phyloP scores from a whole-genome alignment of 2,797 vertebrate species.

The Dromococcyx pavoninus region DNA sequence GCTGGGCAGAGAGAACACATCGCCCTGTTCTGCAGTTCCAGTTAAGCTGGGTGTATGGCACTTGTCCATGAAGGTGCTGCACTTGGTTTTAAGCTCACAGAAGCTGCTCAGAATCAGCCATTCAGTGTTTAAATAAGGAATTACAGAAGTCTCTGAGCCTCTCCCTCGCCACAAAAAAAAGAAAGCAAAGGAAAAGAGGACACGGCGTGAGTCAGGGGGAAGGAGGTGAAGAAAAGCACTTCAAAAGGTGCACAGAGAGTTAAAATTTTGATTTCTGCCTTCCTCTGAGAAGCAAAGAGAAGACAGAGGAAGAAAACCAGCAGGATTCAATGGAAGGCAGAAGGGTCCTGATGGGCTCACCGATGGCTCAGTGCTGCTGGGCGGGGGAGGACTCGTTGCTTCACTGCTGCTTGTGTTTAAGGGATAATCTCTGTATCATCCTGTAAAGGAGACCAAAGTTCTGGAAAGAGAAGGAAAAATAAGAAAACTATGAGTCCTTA shows the following conservation, averaged over 20 bases:
- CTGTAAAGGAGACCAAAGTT: slow-evolving; percentile 92
- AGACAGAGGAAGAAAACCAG: not conserved
- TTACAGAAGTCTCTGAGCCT: not conserved
- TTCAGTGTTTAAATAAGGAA: not conserved
- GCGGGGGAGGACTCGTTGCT: not conserved
- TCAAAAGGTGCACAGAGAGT: slow-evolving; percentile 17
- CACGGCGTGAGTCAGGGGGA: not conserved
- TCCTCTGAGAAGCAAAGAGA: slow-evolving; percentile 17
- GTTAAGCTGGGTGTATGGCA: not conserved
- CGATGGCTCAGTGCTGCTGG: slow-evolving; percentile 49
- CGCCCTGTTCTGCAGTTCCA: not conserved
- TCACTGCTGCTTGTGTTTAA: slow-evolving; percentile 91
- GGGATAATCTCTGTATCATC: slow-evolving; percentile 86
- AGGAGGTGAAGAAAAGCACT: slow-evolving; percentile 29
- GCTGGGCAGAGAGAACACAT: not conserved
- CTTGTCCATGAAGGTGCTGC: not conserved
- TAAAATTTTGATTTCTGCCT: slow-evolving; percentile 28
- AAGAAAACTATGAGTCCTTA: not conserved
- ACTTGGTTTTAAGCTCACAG: not conserved
- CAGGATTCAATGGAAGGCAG: slow-evolving; percentile 42
- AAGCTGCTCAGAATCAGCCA: not conserved
- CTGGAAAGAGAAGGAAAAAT: slow-evolving; percentile 70
- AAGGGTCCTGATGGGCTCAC: slow-evolving; percentile 39
- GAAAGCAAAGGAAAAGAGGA: slow-evolving; percentile 19
- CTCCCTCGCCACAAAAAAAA: slow-evolving; percentile 1